Conservation (phyloP, 2,797 vertebrate genomes). For the Threskiornis aethiopicus region DNA sequence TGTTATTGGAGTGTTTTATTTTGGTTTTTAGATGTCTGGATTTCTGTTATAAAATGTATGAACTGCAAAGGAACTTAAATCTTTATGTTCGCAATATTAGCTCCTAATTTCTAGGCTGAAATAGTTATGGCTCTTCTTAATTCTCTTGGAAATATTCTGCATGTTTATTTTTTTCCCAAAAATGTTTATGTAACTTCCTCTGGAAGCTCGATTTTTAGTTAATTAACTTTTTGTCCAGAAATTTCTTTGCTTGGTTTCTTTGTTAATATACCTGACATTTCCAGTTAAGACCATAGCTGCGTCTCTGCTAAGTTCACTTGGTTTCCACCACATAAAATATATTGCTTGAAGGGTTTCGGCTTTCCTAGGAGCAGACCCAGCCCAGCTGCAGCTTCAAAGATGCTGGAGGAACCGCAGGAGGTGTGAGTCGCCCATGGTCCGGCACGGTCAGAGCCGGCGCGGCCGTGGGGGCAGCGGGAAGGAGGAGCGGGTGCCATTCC, state of each 20-base stretch:
- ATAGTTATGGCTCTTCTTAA: constrained; percentile 31
- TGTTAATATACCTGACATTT: constrained; percentile 22
- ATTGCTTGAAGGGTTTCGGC: neutral
- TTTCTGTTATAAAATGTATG: constrained; percentile 60
- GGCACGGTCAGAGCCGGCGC: accelerated
- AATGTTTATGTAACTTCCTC: constrained; percentile 58
- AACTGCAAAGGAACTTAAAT: constrained; percentile 64
- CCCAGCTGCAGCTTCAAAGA: neutral
- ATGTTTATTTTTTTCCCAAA: constrained; percentile 15
- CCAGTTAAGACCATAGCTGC: neutral
- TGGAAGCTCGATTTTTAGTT: constrained; percentile 53
- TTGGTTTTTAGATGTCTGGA: constrained; percentile 59
- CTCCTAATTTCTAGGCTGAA: constrained; percentile 57
- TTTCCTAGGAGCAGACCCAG: neutral
- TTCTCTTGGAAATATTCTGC: constrained; percentile 38
- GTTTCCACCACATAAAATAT: neutral
- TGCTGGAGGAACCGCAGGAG: neutral
- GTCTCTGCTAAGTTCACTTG: neutral
- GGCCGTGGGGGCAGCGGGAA: neutral
- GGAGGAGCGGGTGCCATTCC: accelerated
- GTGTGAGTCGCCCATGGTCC: neutral
- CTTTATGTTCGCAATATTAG: constrained; percentile 55
- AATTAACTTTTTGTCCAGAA: constrained; percentile 48
- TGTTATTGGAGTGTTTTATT: constrained; percentile 63
- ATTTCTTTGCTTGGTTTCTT: constrained; percentile 1